Percentiles rank a stretch among this genome's conserved stretches.
Evolutionary conservation across 1,140 invertebrate species (phyloP).

Genomic region (Papilio polytes): DNA sequence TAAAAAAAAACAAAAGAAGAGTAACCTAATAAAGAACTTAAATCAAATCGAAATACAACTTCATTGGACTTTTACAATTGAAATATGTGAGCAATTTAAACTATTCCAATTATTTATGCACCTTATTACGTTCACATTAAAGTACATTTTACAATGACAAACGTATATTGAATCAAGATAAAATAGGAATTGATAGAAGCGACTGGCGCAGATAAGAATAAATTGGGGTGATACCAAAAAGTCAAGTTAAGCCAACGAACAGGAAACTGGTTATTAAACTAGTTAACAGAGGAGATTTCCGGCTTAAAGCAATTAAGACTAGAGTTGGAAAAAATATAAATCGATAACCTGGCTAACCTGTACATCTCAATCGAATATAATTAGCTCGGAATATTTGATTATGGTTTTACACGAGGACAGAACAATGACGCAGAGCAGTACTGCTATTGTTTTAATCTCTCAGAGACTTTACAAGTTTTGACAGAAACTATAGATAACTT

Average conservation of each 20-base stretch:
- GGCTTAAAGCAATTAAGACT: slow-evolving; percentile 38
- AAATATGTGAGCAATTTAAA: slow-evolving; percentile 10
- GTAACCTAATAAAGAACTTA: neutral
- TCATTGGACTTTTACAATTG: slow-evolving; percentile 21
- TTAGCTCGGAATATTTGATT: neutral
- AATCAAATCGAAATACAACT: slow-evolving; percentile 15
- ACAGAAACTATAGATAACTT: too few relatives aligned
- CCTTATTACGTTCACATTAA: neutral
- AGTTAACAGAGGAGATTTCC: slow-evolving; percentile 36
- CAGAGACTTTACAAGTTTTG: too few relatives aligned
- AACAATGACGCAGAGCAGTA: neutral
- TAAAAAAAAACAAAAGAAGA: neutral
- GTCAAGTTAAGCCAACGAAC: slow-evolving; percentile 23
- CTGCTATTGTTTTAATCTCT: too few relatives aligned
- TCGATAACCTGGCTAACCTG: slow-evolving; percentile 7
- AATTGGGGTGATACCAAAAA: slow-evolving; percentile 36
- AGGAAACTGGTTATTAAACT: slow-evolving; percentile 39
- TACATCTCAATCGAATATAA: slow-evolving; percentile 19
- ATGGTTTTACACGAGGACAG: neutral
- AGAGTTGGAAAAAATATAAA: neutral
- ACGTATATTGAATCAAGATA: slow-evolving; percentile 20
- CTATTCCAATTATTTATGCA: neutral
- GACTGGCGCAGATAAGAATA: slow-evolving; percentile 26
- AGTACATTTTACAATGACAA: slow-evolving; percentile 8
- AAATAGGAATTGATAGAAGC: slow-evolving; percentile 29